phyloP scores from a whole-genome alignment of 2,797 vertebrate genomes.

The Pelobates cultripes region DNA sequence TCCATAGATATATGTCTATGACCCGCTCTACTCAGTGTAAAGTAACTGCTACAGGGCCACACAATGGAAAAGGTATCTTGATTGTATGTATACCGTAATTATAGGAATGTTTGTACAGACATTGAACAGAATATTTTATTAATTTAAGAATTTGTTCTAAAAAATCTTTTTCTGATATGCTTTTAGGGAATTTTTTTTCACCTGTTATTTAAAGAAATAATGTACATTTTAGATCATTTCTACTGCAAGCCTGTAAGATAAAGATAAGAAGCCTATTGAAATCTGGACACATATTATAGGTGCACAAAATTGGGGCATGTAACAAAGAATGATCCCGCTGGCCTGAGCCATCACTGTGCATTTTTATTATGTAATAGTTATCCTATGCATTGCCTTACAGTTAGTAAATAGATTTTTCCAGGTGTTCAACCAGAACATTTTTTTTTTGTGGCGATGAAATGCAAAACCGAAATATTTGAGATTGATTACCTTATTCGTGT shows the following conservation, averaged over 20 bases:
- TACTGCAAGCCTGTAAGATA: conserved; percentile 62
- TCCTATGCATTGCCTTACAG: conserved; percentile 68
- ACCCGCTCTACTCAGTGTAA: too few species aligned
- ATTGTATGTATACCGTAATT: conserved; percentile 84
- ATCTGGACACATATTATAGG: conserved; percentile 58
- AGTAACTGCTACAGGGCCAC: conserved; percentile 65
- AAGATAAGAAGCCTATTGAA: conserved; percentile 58
- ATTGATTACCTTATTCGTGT: conserved; percentile 58
- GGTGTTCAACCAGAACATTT: conserved; percentile 61
- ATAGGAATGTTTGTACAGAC: conserved; percentile 78
- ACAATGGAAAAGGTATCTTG: conserved; percentile 72
- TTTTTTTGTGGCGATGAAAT: conserved; percentile 60
- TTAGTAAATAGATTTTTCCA: conserved; percentile 66
- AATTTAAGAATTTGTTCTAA: conserved; percentile 68
- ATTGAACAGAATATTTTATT: conserved; percentile 72
- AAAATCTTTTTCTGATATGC: conserved; percentile 66
- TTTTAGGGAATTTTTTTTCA: conserved; percentile 62
- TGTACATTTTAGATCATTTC: conserved; percentile 75
- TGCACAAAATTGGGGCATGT: conserved; percentile 60
- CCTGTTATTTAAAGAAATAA: conserved; percentile 67
- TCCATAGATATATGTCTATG: too few species aligned
- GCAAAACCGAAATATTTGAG: conserved; percentile 57
- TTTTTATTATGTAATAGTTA: conserved; percentile 61
- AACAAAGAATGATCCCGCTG: conserved; percentile 57
- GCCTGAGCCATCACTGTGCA: conserved; percentile 62